Conservation (phyloP, 2,888 invertebrate species). For the Nesidiocoris tenuis region DNA sequence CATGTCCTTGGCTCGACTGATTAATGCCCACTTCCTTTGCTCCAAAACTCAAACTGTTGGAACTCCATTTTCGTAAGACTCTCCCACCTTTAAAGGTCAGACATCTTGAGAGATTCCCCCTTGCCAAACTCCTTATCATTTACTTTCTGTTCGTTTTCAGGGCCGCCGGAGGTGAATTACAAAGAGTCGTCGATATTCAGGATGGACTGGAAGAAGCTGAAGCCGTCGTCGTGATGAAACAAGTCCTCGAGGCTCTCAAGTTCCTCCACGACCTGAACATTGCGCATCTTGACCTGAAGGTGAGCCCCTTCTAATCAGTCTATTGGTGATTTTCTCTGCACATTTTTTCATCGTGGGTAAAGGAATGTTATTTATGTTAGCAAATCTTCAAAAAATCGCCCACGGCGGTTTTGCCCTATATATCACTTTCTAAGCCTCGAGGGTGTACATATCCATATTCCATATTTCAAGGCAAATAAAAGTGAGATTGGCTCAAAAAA, state of each 20-base stretch:
- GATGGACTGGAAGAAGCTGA: conserved; percentile 79
- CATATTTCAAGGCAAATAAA: too few relatives aligned
- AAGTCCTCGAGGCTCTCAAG: conserved; percentile 85
- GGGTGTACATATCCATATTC: too few relatives aligned
- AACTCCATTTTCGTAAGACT: not conserved
- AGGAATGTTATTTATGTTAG: too few relatives aligned
- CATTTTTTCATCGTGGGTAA: too few relatives aligned
- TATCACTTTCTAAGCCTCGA: too few relatives aligned
- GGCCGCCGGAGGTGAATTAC: conserved; percentile 93
- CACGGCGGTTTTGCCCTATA: too few relatives aligned
- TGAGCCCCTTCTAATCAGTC: too few relatives aligned
- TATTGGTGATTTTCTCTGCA: too few relatives aligned
- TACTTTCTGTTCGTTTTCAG: conserved; percentile 56
- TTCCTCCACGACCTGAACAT: conserved; percentile 90
- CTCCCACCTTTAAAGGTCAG: not conserved
- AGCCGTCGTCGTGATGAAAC: conserved; percentile 80
- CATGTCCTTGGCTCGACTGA: not conserved
- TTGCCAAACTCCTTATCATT: not conserved
- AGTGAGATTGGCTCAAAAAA: too few relatives aligned
- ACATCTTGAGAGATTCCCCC: not conserved
- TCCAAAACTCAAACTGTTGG: too few relatives aligned
- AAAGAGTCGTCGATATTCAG: conserved; percentile 84
- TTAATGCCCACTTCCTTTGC: not conserved
- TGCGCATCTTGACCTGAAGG: conserved; percentile 90
- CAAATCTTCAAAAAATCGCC: too few relatives aligned